Percentiles rank a stretch among this genome's conserved stretches.
Conservation (phyloP, 2,888 invertebrate genomes). For the Drosophila histrio region DNA sequence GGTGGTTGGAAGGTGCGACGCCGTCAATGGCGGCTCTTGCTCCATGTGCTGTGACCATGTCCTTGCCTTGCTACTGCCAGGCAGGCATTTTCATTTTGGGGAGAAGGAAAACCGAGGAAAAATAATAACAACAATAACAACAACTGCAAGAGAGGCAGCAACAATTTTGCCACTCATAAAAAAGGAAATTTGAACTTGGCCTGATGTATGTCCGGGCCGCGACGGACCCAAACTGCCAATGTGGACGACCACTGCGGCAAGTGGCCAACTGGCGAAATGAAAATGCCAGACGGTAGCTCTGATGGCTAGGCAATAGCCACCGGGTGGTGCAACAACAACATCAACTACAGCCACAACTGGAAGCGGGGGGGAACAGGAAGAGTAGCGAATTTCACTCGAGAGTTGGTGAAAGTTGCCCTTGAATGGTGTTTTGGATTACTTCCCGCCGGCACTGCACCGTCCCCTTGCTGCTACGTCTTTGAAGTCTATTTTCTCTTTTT, state of each 20-base stretch:
- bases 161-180: constrained; percentile 77
- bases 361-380: constrained; percentile 20
- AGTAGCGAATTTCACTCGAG: constrained; percentile 56
- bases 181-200: constrained; percentile 81
- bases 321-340: constrained; percentile 30
- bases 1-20: constrained; percentile 70
- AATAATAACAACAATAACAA: constrained; percentile 59
- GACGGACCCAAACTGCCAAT: constrained; percentile 61
- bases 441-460: not conserved
- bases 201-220: constrained; percentile 72
- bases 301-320: constrained; percentile 44
- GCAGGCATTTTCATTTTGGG: constrained; percentile 66
- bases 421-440: constrained; percentile 75
- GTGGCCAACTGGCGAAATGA: constrained; percentile 63
- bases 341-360: constrained; percentile 1
- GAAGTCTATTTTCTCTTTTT: constrained; percentile 34
- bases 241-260: constrained; percentile 72
- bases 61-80: constrained; percentile 60
- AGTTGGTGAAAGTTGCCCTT: constrained; percentile 81
- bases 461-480: not conserved
- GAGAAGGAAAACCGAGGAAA: constrained; percentile 37
- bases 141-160: constrained; percentile 43
- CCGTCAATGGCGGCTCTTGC: constrained; percentile 45
- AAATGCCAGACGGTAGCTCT: constrained; percentile 64
- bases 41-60: constrained; percentile 64